Evolutionary conservation across 1,140 invertebrate species (phyloP).

Genomic region (Drosophila sp.): DNA sequence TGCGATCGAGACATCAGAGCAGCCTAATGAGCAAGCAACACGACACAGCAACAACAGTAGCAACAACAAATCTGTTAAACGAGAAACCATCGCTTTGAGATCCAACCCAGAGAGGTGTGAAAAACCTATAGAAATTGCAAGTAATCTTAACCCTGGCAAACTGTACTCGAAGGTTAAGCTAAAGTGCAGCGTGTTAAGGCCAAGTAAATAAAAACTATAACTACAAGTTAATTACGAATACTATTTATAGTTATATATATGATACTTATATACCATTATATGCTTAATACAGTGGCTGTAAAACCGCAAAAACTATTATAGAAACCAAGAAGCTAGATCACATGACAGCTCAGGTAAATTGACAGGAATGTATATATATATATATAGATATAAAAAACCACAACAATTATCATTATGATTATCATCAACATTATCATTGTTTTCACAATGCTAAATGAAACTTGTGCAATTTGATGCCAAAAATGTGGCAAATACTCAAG

Average conservation of each 20-base stretch:
- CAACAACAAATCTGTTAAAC: constrained; percentile 2
- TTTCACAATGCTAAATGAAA: constrained; percentile 30
- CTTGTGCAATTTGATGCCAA: constrained; percentile 59
- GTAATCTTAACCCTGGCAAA: constrained; percentile 17
- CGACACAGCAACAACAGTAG: constrained; percentile 3
- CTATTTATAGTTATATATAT: constrained; percentile 8
- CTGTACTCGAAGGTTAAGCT: constrained; percentile 30
- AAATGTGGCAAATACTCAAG: constrained; percentile 26
- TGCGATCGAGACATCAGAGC: constrained; percentile 30
- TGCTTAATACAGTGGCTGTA: background rate
- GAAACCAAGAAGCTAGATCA: constrained; percentile 37
- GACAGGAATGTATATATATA: constrained; percentile 11
- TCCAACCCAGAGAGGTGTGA: constrained; percentile 50
- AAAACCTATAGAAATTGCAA: constrained; percentile 21
- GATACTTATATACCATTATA: background rate
- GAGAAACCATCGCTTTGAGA: background rate
- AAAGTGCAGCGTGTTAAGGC: constrained; percentile 15
- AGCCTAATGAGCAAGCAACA: constrained; percentile 44
- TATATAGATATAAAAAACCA: background rate
- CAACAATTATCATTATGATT: constrained; percentile 13
- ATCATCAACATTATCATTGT: background rate
- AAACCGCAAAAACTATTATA: constrained; percentile 56
- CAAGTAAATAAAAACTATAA: constrained; percentile 19
- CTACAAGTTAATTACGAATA: background rate
- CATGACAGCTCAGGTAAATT: constrained; percentile 46